Percentiles rank a stretch among this genome's conserved stretches.
These are phyloP conservation scores for Phenganax stokvisi DNA, from an alignment of 92 coral and sea anemone species.

Conservation along the genomic window DNA sequence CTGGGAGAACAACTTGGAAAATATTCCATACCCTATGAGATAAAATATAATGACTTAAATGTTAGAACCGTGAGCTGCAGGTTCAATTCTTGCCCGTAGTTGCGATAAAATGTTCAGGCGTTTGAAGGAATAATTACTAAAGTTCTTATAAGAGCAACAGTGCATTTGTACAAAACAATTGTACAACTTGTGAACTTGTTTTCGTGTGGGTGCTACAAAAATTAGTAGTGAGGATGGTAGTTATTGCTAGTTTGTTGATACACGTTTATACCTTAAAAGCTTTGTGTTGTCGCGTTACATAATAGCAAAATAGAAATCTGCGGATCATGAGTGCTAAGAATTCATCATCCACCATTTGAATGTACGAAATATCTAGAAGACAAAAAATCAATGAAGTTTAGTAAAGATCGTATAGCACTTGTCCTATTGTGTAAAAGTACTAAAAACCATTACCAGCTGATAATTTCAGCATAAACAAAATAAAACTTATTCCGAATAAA, in stretches of 20 bases:
- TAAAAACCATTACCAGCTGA: too few species aligned
- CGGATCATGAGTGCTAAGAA: slow-evolving; percentile 77
- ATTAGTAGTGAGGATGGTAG: background rate
- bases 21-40: slow-evolving; percentile 73
- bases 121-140: too few species aligned
- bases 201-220: background rate
- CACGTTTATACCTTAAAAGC: slow-evolving; percentile 72
- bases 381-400: background rate
- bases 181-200: too few species aligned
- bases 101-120: too few species aligned
- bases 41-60: background rate
- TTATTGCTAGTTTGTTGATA: background rate
- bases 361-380: slow-evolving; percentile 62
- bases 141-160: too few species aligned
- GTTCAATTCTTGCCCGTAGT: background rate
- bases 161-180: too few species aligned
- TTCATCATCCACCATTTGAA: slow-evolving; percentile 78
- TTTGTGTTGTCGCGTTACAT: slow-evolving; percentile 79
- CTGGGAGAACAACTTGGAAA: slow-evolving; percentile 87
- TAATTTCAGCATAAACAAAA: too few species aligned
- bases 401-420: background rate
- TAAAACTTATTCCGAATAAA: too few species aligned
- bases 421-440: too few species aligned
- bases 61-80: background rate
- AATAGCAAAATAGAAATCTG: slow-evolving; percentile 79